These are phyloP conservation scores for Globicephala melas DNA, from an alignment of 2,113 vertebrate genomes.

Conservation along the genomic window DNA sequence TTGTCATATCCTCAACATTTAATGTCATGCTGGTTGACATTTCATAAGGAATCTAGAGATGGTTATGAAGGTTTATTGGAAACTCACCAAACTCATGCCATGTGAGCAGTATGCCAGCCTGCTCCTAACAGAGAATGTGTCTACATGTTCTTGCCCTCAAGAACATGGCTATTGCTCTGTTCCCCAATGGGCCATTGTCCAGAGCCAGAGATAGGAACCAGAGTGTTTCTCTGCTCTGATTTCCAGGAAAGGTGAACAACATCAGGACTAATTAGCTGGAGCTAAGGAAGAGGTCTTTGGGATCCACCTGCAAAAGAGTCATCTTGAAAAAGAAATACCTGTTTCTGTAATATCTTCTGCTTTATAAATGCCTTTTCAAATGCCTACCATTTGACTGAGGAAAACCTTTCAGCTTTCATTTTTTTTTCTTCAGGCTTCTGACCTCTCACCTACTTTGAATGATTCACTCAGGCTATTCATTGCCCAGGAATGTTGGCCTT, in stretches of 20 bases:
- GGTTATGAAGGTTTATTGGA: background rate
- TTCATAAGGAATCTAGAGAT: background rate
- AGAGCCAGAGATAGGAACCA: conserved; percentile 10
- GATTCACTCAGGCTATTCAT: conserved; percentile 84
- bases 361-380: conserved; percentile 69
- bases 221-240: background rate
- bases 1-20: background rate
- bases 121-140: conserved; percentile 21
- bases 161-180: conserved; percentile 7
- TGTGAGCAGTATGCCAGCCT: background rate
- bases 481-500: conserved; percentile 86
- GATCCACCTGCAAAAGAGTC: background rate
- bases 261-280: background rate
- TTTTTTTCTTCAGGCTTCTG: conserved; percentile 73
- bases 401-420: conserved; percentile 71
- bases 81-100: background rate
- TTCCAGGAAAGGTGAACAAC: conserved; percentile 35
- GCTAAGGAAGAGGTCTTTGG: background rate
- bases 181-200: background rate
- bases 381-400: conserved; percentile 62
- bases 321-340: background rate
- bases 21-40: background rate
- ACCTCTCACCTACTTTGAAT: conserved; percentile 87
- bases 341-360: conserved; percentile 41
- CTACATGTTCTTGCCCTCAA: background rate